Conservation (phyloP, 2,888 invertebrate genomes). For the Lymantria monacha region DNA sequence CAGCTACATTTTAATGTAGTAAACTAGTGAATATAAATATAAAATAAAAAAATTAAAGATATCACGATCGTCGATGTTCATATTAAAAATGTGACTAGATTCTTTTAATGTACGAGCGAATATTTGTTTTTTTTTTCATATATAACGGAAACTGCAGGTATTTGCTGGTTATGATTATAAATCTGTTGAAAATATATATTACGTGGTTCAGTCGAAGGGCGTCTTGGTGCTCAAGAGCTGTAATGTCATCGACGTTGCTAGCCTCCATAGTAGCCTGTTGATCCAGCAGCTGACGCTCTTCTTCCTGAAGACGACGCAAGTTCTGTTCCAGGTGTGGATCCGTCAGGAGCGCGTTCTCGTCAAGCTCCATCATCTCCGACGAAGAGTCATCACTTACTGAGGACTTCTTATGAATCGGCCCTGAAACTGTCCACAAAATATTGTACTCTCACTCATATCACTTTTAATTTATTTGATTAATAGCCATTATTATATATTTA, state of each 20-base stretch:
- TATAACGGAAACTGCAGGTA: too few species aligned
- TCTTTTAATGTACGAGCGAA: too few species aligned
- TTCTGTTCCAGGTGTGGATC: slow-evolving; percentile 64
- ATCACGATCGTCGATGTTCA: too few species aligned
- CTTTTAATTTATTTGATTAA: background rate
- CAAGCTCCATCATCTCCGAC: slow-evolving; percentile 96
- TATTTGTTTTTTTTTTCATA: too few species aligned
- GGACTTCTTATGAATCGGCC: slow-evolving; percentile 94
- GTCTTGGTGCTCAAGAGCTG: slow-evolving; percentile 66
- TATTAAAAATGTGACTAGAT: too few species aligned
- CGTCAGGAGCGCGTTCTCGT: slow-evolving; percentile 90
- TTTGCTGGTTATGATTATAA: background rate
- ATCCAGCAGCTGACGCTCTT: slow-evolving; percentile 88
- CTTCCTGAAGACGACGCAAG: slow-evolving; percentile 81
- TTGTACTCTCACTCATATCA: slow-evolving; percentile 4
- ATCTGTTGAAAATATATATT: slow-evolving; percentile 2
- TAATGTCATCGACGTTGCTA: slow-evolving; percentile 60
- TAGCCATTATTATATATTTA: background rate
- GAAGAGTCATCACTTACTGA: slow-evolving; percentile 91
- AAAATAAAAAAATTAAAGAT: too few species aligned
- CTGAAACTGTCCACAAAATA: slow-evolving; percentile 74
- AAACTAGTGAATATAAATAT: too few species aligned
- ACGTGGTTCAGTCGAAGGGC: slow-evolving; percentile 67
- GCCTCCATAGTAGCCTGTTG: slow-evolving; percentile 88
- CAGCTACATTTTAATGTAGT: too few species aligned